Evolutionary conservation across 2,113 vertebrate species (phyloP).

Genomic region (Lontra canadensis): DNA sequence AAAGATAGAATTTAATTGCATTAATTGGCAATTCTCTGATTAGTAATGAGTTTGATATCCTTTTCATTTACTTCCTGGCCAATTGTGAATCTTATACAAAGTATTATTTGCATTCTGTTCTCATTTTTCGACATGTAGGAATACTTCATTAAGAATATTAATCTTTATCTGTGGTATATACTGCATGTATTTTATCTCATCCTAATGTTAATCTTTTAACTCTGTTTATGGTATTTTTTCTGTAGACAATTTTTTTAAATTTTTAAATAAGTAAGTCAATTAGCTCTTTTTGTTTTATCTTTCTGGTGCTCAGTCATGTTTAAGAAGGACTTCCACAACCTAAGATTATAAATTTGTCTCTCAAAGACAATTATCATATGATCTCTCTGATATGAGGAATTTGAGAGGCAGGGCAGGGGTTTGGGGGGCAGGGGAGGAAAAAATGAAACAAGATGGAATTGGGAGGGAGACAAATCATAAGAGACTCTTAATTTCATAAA

Average conservation of each 20-base stretch:
- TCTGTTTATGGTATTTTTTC: background rate
- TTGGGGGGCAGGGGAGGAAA: too few relatives aligned
- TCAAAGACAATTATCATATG: too few relatives aligned
- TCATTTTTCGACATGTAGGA: background rate
- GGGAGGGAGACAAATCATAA: too few relatives aligned
- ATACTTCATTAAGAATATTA: background rate
- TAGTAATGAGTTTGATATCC: background rate
- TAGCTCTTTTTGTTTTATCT: background rate
- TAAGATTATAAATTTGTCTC: too few relatives aligned
- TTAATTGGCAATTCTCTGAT: background rate
- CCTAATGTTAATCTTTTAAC: conserved; percentile 14
- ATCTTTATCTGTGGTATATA: background rate
- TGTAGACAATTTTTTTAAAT: background rate
- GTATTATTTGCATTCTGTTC: background rate
- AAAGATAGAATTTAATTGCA: background rate
- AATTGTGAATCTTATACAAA: background rate
- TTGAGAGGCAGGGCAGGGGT: too few relatives aligned
- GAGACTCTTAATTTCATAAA: too few relatives aligned
- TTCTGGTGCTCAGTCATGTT: background rate
- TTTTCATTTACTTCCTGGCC: background rate
- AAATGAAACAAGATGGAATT: too few relatives aligned
- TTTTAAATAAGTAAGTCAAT: background rate
- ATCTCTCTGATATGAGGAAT: too few relatives aligned
- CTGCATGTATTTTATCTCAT: background rate
- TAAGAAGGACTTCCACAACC: background rate